Base-by-base conservation (phyloP, 2,113 vertebrate species). In the Hypomesus transpacificus region DNA sequence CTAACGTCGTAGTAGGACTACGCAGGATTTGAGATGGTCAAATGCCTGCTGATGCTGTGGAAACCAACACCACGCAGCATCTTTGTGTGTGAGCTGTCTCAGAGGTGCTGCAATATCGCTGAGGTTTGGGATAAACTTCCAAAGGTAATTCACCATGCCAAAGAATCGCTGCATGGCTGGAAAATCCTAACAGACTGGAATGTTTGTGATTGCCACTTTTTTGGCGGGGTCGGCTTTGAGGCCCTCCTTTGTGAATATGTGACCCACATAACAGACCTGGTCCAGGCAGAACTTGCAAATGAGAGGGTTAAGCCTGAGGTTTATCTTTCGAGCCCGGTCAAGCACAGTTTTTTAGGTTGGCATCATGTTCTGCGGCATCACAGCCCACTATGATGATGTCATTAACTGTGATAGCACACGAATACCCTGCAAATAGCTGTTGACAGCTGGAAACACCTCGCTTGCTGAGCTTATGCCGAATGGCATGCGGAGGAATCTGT, bases 81-180 rank as follows among this genome's bases (percentile, higher is more conserved):
- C 24, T 24, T 24, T 21, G 22, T 22, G 58, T 21, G 1, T 17
- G 2, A 71, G 34, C 20, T 62, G 18, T 24, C 58, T 6, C 21
- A 71, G 22, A 5, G 50, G 70, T 18, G 60, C 51, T 28, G 70
- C 17, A 11, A 71, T 14, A 0, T 63, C 18, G 21, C 61, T 71
- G 9, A 71, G 3, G n/a, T 72, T 63, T 53, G 52, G 71, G 14
- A 77, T 74, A 26, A 68, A 77, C 24, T 71, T 80, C 5, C 70
- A 58, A 20, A 77, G 68, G 11, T 72, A 72, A 11, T 75, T 80
- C 4, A 69, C 46, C 69, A 81, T 77, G 13, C 75, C 71, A 14
- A 75, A 60, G 21, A 77, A 77, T 3, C 34, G 26, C 58, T 77
- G 75, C 11, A 77, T 17, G 11, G 58, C 31, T 17, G 63, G 51